Conservation (phyloP, 2,888 invertebrate species). For the Eilema sororculum region DNA sequence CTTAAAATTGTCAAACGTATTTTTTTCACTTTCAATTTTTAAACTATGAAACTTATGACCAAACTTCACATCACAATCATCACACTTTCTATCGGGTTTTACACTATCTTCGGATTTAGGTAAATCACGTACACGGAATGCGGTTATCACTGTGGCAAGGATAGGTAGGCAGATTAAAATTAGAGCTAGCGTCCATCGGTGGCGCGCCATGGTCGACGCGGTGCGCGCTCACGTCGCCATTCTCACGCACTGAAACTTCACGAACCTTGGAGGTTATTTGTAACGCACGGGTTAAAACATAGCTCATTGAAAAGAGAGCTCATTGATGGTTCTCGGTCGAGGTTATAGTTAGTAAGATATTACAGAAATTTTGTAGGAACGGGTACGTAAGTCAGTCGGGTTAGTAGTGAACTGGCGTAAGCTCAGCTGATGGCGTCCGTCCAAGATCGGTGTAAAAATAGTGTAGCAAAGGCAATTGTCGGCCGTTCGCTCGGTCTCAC, state of each 20-base stretch:
- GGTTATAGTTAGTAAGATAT: conserved; percentile 64
- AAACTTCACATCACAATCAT: conserved; percentile 78
- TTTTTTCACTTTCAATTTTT: conserved; percentile 76
- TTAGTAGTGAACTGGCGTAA: conserved; percentile 89
- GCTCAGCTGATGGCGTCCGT: conserved; percentile 84
- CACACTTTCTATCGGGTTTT: conserved; percentile 71
- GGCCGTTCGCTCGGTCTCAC: conserved; percentile 68
- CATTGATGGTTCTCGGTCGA: conserved; percentile 73
- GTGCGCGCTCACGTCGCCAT: conserved; percentile 81
- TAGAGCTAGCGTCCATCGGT: conserved; percentile 81
- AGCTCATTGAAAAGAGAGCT: conserved; percentile 69
- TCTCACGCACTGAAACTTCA: conserved; percentile 74
- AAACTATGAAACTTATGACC: conserved; percentile 70
- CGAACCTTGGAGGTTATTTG: conserved; percentile 72
- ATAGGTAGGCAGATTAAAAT: conserved; percentile 81
- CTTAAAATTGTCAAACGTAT: conserved; percentile 68
- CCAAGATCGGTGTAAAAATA: conserved; percentile 84
- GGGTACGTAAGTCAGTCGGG: conserved; percentile 81
- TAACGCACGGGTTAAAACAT: conserved; percentile 58
- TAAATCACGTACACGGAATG: conserved; percentile 84
- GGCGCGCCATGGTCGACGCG: conserved; percentile 82
- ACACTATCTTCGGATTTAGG: conserved; percentile 71
- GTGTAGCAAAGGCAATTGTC: conserved; percentile 82
- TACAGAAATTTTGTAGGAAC: conserved; percentile 69
- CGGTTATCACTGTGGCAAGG: conserved; percentile 84